Evolutionary conservation across 2,113 vertebrate species (phyloP), one percentile per base, ranked within the genome.

Genomic region (pig (Sus scrofa)): DNA sequence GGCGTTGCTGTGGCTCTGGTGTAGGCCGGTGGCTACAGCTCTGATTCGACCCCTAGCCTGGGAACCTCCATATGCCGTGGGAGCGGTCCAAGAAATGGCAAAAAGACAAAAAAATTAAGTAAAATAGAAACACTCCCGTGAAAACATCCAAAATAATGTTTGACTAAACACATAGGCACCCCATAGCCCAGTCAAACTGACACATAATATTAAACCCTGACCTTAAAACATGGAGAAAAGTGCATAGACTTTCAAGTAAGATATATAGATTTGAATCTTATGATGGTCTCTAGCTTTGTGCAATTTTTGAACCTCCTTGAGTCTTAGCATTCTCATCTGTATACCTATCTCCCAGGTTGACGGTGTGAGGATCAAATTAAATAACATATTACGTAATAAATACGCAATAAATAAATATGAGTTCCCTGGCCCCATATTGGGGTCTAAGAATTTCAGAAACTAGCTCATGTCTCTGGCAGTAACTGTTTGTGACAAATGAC

Each of bases 371-470:
- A 70, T 63, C 95, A 87, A 60, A 60, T 95, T 83, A 96, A 91
- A 83, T 91, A 88, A 79, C 5, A 24, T 50, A 50, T 13, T 81
- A 62, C 87, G 74, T 26, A 96, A 60, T 27, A 89, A 60, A 71
- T 10, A 60, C 26, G 12, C 12, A 75, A 50, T 32, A 90, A 82
- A 90, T 68, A 81, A 78, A 91, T 67, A 83, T 50, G 19, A 89
- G 60, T 6, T 2, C 13, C 18, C 3, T 54, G 37, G 0, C 16
- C 52, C 34, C 67, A 52, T 83, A 60, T 63, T 54, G 13, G 24
- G 32, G 8, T 89, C 77, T 88, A 92, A 95, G 22, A 60, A 83
- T 73, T 92, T 88, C 75, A 56, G 54, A 81, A 63, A 81, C 50
- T 34, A 91, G 7, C 3, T 85, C 14, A 70, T 8, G 67, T 71